phyloP scores from a whole-genome alignment of 2,888 invertebrate species.

The Orthosia cruda region DNA sequence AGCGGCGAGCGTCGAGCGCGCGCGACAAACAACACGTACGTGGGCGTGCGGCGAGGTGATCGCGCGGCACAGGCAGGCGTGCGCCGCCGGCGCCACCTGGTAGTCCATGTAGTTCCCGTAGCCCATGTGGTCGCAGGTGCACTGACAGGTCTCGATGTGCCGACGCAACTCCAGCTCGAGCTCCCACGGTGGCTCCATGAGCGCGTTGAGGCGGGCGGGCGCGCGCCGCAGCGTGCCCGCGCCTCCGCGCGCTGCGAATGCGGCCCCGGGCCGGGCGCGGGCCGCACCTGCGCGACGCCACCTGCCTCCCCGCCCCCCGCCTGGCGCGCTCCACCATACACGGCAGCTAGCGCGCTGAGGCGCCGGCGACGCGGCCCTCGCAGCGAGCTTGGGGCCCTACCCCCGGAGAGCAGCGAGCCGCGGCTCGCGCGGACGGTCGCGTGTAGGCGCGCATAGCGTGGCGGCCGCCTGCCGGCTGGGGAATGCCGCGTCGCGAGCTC shows the following conservation, averaged over 20 bases:
- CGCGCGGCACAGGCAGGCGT: constrained; percentile 90
- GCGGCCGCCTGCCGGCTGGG: constrained; percentile 86
- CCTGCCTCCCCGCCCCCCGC: constrained; percentile 87
- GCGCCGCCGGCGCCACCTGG: constrained; percentile 93
- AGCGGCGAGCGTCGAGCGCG: constrained; percentile 57
- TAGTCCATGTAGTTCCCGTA: constrained; percentile 98
- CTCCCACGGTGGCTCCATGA: constrained; percentile 92
- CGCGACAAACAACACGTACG: constrained; percentile 82
- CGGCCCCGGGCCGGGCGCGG: constrained; percentile 88
- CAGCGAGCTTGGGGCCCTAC: constrained; percentile 84
- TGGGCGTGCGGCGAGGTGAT: constrained; percentile 91
- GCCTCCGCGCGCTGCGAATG: constrained; percentile 84
- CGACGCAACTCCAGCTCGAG: constrained; percentile 96
- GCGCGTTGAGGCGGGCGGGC: constrained; percentile 85
- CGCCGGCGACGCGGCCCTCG: constrained; percentile 86
- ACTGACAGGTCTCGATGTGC: constrained; percentile 97
- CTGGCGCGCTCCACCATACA: constrained; percentile 85
- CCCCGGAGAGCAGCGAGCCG: constrained; percentile 83
- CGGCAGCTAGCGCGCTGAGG: constrained; percentile 85
- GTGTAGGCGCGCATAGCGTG: constrained; percentile 85
- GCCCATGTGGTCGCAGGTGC: constrained; percentile 98
- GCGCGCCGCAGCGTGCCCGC: constrained; percentile 86
- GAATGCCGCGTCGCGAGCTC: constrained; percentile 87
- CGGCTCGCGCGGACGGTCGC: constrained; percentile 81
- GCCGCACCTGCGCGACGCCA: constrained; percentile 88